Evolutionary conservation across 37 sponge, comb jelly and placozoan species (phyloP), one percentile per base, ranked within the genome.

Genomic region (Halichondria panicea): DNA sequence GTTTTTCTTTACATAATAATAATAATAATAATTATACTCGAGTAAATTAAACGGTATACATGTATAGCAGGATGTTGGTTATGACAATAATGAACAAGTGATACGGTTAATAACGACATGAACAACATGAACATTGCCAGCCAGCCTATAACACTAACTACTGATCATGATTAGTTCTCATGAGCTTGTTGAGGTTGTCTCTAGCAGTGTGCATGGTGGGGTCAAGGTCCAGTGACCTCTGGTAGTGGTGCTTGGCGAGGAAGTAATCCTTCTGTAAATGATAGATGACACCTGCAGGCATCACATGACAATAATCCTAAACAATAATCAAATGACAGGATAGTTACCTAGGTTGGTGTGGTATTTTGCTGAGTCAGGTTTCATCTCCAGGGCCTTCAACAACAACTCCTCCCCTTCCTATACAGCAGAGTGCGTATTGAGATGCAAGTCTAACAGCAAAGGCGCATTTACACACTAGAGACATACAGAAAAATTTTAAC

Each of bases 321-420:
- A 55, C 42, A 31, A 21, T 6, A 12, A 28, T 3, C 35, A 21
- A 21, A 36, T 70, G 12, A 13, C 6, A n/a, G 54, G 9, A 43
- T n/a, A 21, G 60, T 64, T 58, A 85, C 91, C 91, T 36, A 90
- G 53, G 35, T 90, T 90, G 11, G 71, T 81, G 67, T 85, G 77
- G 53, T 76, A 90, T 12, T 70, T 81, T 36, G 69, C 74, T 30
- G 41, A 46, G 42, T 40, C 3, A 4, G 91, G 86, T 32, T 62
- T 43, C 44, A 84, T 40, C 7, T 28, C 28, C 15, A 93, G 62
- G 1, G 89, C 89, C 57, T 55, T 75, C 52, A 31, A 4, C 41
- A 85, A 69, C 40, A 71, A 22, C 24, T 50, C 30, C 55, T 89
- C 72, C 22, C 84, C 85, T 61, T 93, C 93, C 75, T 87, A 43